Percentiles rank a stretch among this genome's conserved stretches.
Conservation (phyloP, 2,888 invertebrate species). For the Mesopsocus fuscifrons region DNA sequence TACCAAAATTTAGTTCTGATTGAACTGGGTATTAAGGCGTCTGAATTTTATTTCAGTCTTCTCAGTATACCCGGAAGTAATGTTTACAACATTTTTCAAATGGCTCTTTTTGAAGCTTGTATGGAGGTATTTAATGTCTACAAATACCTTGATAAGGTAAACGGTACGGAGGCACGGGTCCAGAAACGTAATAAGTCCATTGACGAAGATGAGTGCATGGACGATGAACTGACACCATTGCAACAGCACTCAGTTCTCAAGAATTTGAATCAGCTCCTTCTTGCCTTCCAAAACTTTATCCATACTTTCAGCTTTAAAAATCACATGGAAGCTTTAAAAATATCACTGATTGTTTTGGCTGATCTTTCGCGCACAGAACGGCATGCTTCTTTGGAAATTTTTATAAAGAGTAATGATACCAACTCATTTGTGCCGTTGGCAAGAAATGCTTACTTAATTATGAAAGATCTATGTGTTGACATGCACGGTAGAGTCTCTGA, state of each 20-base stretch:
- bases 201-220: not conserved
- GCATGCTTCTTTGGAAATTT: not conserved
- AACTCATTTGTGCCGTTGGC: not conserved
- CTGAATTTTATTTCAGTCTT: conserved; percentile 2
- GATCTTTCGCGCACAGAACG: not conserved
- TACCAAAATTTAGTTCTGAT: not conserved
- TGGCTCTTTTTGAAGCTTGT: conserved; percentile 3
- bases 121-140: conserved; percentile 1
- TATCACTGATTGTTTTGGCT: conserved; percentile 2
- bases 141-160: not conserved
- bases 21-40: not conserved
- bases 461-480: not conserved
- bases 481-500: not conserved
- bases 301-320: conserved; percentile 5
- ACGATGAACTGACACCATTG: not conserved
- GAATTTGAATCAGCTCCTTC: not conserved
- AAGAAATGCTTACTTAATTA: conserved; percentile 5
- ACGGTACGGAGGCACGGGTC: not conserved
- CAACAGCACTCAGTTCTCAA: conserved; percentile 4
- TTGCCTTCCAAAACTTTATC: not conserved
- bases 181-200: not conserved
- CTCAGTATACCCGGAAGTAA: conserved; percentile 2
- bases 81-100: conserved; percentile 3
- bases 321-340: not conserved
- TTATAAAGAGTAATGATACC: not conserved